Evolutionary conservation across 2,113 vertebrate genomes (phyloP).

Genomic region (Lucifuga dentata): DNA sequence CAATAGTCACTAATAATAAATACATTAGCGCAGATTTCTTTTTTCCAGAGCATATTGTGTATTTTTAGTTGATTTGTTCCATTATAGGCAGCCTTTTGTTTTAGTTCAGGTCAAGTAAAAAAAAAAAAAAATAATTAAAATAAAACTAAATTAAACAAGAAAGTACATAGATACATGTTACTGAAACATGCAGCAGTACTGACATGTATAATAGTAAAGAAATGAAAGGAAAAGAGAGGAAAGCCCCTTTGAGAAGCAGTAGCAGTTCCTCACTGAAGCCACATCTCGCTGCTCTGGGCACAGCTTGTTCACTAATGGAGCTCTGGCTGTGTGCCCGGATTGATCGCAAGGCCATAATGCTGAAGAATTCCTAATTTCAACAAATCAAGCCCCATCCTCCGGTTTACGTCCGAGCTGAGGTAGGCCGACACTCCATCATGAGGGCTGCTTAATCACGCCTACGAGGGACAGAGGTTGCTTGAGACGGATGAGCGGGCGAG

Average conservation of each 20-base stretch:
- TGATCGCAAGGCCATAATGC: conserved; percentile 39
- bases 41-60: too few relatives aligned
- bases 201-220: conserved; percentile 13
- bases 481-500: not conserved
- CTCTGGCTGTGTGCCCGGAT: conserved; percentile 62
- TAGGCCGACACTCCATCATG: conserved; percentile 38
- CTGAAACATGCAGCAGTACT: not conserved
- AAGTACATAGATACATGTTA: conserved; percentile 1
- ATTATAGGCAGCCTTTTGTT: too few relatives aligned
- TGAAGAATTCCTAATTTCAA: conserved; percentile 58
- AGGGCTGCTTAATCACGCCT: conserved; percentile 27
- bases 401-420: conserved; percentile 4
- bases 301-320: conserved; percentile 65
- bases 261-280: not conserved
- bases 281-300: conserved; percentile 22
- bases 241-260: conserved; percentile 33
- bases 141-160: too few relatives aligned
- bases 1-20: too few relatives aligned
- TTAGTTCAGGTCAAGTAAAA: too few relatives aligned
- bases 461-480: conserved; percentile 20
- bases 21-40: too few relatives aligned
- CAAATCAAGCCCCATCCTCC: conserved; percentile 36
- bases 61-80: too few relatives aligned
- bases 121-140: too few relatives aligned
- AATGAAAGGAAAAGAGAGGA: conserved; percentile 7